These are phyloP conservation scores for Tarsius wallacei DNA, from an alignment of 2,797 vertebrate species.

Conservation along the genomic window DNA sequence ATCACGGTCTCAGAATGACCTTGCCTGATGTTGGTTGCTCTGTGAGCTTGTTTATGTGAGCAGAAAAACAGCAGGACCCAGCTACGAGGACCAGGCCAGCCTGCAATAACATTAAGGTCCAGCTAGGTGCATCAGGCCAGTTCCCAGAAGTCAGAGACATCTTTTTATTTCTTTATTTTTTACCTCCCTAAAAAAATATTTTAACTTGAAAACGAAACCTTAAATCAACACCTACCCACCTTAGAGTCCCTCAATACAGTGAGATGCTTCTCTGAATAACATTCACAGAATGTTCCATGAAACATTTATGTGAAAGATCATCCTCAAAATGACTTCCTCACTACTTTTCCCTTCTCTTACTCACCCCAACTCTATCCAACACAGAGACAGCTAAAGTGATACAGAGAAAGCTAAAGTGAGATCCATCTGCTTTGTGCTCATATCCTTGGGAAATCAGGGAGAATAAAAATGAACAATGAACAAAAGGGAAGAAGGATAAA, in stretches of 20 bases:
- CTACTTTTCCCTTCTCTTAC: not conserved
- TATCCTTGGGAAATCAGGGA: constrained; percentile 70
- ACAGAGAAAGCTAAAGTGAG: not conserved
- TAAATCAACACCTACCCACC: not conserved
- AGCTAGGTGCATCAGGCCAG: not conserved
- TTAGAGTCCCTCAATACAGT: not conserved
- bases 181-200: not conserved
- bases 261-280: not conserved
- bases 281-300: not conserved
- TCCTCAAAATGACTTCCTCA: not conserved
- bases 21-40: not conserved
- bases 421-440: constrained; percentile 18
- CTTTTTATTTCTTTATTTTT: constrained; percentile 9
- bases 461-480: constrained; percentile 36
- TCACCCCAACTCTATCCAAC: not conserved
- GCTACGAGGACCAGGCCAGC: not conserved
- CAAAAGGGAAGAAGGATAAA: constrained; percentile 42
- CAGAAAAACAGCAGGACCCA: not conserved
- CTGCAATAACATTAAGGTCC: not conserved
- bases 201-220: not conserved
- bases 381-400: not conserved
- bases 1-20: not conserved
- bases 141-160: not conserved
- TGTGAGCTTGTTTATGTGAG: not conserved
- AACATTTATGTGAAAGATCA: constrained; percentile 17